A percentile compares a stretch with the other conserved stretches of the same genome.
Conservation (phyloP, 2,797 vertebrate species). For the Amniataba percoides region DNA sequence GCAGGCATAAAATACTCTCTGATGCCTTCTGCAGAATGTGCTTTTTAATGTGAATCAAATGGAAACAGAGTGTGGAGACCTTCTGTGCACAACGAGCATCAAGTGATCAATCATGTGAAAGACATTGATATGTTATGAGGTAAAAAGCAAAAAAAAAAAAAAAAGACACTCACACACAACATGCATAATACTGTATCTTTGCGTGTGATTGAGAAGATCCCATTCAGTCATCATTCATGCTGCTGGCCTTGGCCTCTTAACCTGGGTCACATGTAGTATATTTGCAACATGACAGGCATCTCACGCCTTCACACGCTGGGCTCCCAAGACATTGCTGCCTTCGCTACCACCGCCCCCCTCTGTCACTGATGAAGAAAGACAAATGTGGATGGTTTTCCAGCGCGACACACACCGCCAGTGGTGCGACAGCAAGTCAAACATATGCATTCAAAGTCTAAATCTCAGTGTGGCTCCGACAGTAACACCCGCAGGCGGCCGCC, state of each 20-base stretch:
- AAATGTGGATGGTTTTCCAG: conserved; percentile 45
- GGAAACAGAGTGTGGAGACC: background rate
- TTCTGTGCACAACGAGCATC: conserved; percentile 1
- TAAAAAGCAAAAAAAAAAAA: background rate
- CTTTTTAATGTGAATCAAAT: background rate
- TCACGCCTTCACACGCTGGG: conserved; percentile 17
- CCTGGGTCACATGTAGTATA: conserved; percentile 41
- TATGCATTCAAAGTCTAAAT: conserved; percentile 72
- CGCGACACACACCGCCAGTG: conserved; percentile 28
- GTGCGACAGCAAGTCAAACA: conserved; percentile 66
- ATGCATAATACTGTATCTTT: background rate
- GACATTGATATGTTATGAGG: background rate
- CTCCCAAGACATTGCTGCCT: conserved; percentile 8
- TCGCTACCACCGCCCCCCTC: background rate
- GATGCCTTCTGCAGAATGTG: no score
- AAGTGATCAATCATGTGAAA: conserved; percentile 11
- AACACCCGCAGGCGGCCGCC: conserved; percentile 31
- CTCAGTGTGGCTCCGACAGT: conserved; percentile 48
- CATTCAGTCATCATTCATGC: conserved; percentile 38
- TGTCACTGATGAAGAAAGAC: conserved; percentile 53
- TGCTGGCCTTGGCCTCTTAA: conserved; percentile 25
- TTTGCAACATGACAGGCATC: conserved; percentile 49
- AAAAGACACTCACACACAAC: background rate
- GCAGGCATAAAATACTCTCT: background rate
- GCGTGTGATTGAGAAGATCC: conserved; percentile 6